These are phyloP conservation scores for Agriopis leucophaearia DNA, from an alignment of 2,888 invertebrate species.

Conservation along the genomic window DNA sequence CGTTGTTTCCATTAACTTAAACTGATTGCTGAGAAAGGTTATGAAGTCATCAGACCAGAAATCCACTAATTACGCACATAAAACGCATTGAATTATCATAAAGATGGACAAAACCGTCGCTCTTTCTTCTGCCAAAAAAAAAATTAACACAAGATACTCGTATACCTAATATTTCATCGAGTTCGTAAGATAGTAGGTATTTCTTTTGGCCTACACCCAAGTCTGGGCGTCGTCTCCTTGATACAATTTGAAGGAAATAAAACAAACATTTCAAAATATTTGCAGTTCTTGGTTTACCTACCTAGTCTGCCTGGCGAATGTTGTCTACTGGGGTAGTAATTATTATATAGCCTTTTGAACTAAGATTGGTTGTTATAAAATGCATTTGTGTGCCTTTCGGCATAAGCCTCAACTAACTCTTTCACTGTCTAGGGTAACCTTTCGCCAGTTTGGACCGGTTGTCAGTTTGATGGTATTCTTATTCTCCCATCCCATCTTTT, in stretches of 20 bases:
- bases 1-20: neutral
- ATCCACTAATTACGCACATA: neutral
- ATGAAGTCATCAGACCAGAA: neutral
- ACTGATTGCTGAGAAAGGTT: neutral
- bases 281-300: slow-evolving; percentile 40
- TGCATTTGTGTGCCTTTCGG: no score
- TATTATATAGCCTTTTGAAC: no score
- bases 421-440: no score
- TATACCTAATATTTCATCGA: slow-evolving; percentile 48
- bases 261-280: slow-evolving; percentile 61
- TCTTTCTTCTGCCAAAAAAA: slow-evolving; percentile 54
- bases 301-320: slow-evolving; percentile 10
- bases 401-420: no score
- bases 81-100: neutral
- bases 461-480: no score
- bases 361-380: no score
- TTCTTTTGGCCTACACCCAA: slow-evolving; percentile 74
- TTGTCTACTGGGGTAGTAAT: neutral
- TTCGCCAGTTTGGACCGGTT: no score
- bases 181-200: slow-evolving; percentile 52
- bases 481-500: no score
- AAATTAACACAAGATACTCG: slow-evolving; percentile 43
- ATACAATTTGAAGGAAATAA: slow-evolving; percentile 60
- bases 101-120: slow-evolving; percentile 3
- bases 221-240: slow-evolving; percentile 62